Base-by-base conservation (phyloP, 2,888 invertebrate genomes). In the Dione juno region DNA sequence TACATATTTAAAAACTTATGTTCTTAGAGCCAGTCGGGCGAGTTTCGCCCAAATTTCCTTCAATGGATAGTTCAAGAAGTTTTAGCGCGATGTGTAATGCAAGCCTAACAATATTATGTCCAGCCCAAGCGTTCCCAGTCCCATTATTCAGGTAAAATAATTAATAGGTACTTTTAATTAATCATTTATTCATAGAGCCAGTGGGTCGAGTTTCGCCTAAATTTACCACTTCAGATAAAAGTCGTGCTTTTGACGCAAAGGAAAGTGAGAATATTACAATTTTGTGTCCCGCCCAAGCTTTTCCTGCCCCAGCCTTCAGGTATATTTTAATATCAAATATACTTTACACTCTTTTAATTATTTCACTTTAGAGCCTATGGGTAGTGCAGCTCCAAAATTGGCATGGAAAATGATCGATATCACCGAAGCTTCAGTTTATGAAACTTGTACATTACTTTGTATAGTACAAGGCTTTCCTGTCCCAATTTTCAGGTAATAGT, bases 211-310 rank as follows among this genome's bases (percentile, higher is more conserved):
- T 95, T 82, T 94, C 94, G 69, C 96, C 96, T 77, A 95, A 95
- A 80, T 95, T 95, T 82, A 94, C 94, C 66, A 93, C 91, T 73
- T 95, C 95, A 76, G 94, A 95, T 76, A 94, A 94, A 89, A 94
- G 94, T 82, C 94, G 94, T 73, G 94, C 94, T 79, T 94, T 96
- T 82, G 95, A 95, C 74, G 88, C 92, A 77, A 83, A 81, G 70
- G 88, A 89, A 77, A 88, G 89, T 67, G 92, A 89, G 77, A 94
- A 93, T 81, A 85, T 93, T 77, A 93, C 93, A 67, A 84, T 96
- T 78, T 90, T 96, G 83, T 96, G 96, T 84, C 96, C 96, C 78
- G 96, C 96, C 71, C 96, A 97, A 93, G 96, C 95, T 80, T 96
- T 94, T 87, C 96, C 96, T 80, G 95, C 95, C 84, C 95, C 95